phyloP scores from a whole-genome alignment of 1,140 invertebrate genomes.

The Tenebrio molitor region DNA sequence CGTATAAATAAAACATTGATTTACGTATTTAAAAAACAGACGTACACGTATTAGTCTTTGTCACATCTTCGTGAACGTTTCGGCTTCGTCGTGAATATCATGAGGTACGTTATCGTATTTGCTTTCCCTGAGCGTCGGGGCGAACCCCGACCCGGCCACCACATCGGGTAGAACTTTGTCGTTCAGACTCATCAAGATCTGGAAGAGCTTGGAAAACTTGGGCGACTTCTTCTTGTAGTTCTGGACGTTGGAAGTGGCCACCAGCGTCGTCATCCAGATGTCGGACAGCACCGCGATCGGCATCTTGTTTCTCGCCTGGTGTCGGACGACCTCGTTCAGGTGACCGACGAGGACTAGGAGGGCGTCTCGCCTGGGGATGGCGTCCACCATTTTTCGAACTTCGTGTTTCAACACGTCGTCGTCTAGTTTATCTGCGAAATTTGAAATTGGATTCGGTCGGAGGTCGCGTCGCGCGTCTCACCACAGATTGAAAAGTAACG shows the following conservation, averaged over 20 bases:
- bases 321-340: neutral
- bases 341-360: neutral
- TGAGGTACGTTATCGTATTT: slow-evolving; percentile 30
- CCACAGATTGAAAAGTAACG: slow-evolving; percentile 40
- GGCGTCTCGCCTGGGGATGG: slow-evolving; percentile 4
- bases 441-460: neutral
- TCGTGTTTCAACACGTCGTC: neutral
- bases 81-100: slow-evolving; percentile 2
- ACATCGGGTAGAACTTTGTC: slow-evolving; percentile 1
- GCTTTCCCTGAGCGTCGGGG: neutral
- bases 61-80: no score
- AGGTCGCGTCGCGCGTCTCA: slow-evolving; percentile 5
- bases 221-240: neutral
- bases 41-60: no score
- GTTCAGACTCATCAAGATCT: slow-evolving; percentile 1
- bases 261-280: slow-evolving; percentile 20
- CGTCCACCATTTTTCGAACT: neutral
- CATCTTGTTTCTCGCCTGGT: slow-evolving; percentile 1
- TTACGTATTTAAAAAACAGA: no score
- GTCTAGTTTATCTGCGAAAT: slow-evolving; percentile 11
- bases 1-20: slow-evolving; percentile 18
- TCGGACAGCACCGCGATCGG: neutral
- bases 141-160: neutral
- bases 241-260: neutral
- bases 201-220: slow-evolving; percentile 3